Base-by-base conservation (phyloP, 2,888 invertebrate genomes). In the Thecophora atra region DNA sequence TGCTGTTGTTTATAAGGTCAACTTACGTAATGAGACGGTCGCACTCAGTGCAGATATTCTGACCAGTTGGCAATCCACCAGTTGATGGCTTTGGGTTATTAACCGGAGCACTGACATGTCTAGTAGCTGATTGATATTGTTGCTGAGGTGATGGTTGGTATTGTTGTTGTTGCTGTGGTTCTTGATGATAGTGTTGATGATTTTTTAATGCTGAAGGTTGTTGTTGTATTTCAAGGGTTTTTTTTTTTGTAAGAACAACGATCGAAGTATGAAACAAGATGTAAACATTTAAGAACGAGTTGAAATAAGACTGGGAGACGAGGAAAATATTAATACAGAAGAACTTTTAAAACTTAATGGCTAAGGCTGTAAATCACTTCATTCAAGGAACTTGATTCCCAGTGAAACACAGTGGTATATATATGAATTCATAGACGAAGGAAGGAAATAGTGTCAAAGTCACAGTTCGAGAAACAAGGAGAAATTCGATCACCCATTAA, bases 21-120 rank as follows among this genome's bases (percentile, higher is more conserved):
- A 83, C 97, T 96, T 94, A 98, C 98, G 96, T 95, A 89, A 98
- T 97, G 84, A 97, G 92, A 84, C 97, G 92, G 88, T 97, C 97
- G 90, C 99, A 99, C 85, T 97, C 97, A 80, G 94, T 94, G 90
- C 99, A 99, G 88, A 96, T 93, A 89, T 96, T 96, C 89, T 96
- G 95, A 83, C 94, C 94, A 80, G 94, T 91, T 80, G 94, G 93
- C 81, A 95, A 89, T 84, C 92, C 93, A 81, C 90, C 91, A 80
- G 90, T 88, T 87, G 91, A 90, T 85, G 89, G 82, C 78, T 90
- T 90, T 81, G 91, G 91, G 79, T 89, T 87, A 83, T 91, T 88
- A 87, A 92, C 90, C 76, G 95, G 94, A 78, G 94, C 93, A 79
- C 89, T 87, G 81, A 95, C 94, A 87, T 93, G 92, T 81, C 93